phyloP scores from a whole-genome alignment of 2,113 vertebrate genomes.

The Gobio gobio region DNA sequence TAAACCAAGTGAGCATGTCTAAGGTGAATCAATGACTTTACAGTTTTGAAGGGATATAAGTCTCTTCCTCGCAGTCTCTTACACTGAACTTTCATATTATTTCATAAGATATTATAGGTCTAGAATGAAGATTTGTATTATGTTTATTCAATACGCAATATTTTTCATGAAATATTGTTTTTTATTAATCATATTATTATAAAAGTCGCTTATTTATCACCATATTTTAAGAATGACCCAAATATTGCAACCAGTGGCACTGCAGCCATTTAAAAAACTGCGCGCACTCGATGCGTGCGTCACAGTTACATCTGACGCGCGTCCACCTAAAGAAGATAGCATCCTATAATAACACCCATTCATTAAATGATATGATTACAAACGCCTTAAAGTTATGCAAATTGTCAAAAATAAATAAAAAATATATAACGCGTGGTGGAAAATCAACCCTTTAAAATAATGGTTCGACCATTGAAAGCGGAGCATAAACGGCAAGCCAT shows the following conservation, averaged over 20 bases:
- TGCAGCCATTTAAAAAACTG: background rate
- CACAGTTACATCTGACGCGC: slow-evolving; percentile 52
- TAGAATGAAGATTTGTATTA: background rate
- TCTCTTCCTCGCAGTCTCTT: background rate
- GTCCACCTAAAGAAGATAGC: background rate
- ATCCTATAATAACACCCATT: background rate
- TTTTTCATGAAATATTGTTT: background rate
- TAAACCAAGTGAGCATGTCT: background rate
- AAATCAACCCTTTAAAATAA: background rate
- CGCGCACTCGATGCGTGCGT: slow-evolving; percentile 30
- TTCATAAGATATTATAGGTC: background rate
- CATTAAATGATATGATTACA: background rate
- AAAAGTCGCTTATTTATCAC: background rate
- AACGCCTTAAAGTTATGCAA: too few relatives aligned
- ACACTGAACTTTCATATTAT: background rate
- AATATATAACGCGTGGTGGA: background rate
- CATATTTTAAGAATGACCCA: background rate
- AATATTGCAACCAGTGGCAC: background rate
- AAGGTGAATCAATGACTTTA: background rate
- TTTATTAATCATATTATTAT: background rate
- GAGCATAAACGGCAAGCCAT: background rate
- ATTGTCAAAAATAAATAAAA: too few relatives aligned
- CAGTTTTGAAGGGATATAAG: background rate
- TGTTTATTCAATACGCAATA: background rate
- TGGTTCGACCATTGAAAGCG: background rate